These are phyloP conservation scores for Sitodiplosis mosellana DNA, from an alignment of 1,140 invertebrate species.

Conservation along the genomic window DNA sequence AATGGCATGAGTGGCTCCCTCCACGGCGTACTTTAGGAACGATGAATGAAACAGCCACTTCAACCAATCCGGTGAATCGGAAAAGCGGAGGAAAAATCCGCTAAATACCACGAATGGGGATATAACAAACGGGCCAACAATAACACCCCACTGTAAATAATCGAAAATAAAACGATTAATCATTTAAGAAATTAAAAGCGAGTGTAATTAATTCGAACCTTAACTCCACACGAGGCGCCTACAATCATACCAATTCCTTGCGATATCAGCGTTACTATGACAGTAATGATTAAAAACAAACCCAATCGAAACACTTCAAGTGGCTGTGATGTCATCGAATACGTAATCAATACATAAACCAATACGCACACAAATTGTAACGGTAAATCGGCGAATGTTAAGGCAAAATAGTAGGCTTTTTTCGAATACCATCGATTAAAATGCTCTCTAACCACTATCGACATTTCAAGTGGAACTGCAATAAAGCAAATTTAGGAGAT, in stretches of 20 bases:
- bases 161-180: neutral
- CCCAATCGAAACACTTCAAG: slow-evolving; percentile 44
- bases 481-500: slow-evolving; percentile 14
- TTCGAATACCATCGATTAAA: slow-evolving; percentile 92
- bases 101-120: slow-evolving; percentile 75
- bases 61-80: slow-evolving; percentile 58
- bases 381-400: slow-evolving; percentile 66
- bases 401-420: slow-evolving; percentile 71
- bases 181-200: neutral
- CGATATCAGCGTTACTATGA: slow-evolving; percentile 63
- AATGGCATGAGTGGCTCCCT: slow-evolving; percentile 40
- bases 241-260: slow-evolving; percentile 68
- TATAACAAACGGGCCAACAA: slow-evolving; percentile 67
- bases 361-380: slow-evolving; percentile 62
- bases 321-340: slow-evolving; percentile 68
- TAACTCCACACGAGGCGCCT: slow-evolving; percentile 57
- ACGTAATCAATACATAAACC: slow-evolving; percentile 57
- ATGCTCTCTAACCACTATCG: slow-evolving; percentile 67
- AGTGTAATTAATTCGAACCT: slow-evolving; percentile 41
- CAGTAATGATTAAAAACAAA: slow-evolving; percentile 48
- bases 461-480: slow-evolving; percentile 72
- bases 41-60: slow-evolving; percentile 77
- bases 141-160: slow-evolving; percentile 44
- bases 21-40: slow-evolving; percentile 59
- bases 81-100: slow-evolving; percentile 75